phyloP scores from a whole-genome alignment of 2,113 vertebrate species.

The Craseonycteris thonglongyai region DNA sequence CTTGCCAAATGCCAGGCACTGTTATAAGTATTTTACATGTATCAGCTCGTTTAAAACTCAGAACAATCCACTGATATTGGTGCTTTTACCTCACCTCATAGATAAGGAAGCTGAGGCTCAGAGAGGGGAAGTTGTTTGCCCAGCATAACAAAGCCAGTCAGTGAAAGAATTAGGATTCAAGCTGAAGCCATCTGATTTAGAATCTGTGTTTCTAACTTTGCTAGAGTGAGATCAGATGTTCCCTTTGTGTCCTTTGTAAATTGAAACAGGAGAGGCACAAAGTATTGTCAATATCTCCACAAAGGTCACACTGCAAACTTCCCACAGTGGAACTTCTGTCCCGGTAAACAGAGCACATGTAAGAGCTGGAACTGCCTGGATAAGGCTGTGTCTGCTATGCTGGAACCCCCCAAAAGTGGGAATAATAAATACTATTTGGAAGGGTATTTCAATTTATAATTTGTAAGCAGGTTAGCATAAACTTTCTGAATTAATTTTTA shows the following conservation, averaged over 20 bases:
- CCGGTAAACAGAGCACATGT: accelerated
- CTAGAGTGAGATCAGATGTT: not conserved
- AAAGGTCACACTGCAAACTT: not conserved
- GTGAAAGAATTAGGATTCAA: not conserved
- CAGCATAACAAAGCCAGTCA: not conserved
- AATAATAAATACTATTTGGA: not conserved
- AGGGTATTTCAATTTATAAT: not conserved
- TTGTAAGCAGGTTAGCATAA: not conserved
- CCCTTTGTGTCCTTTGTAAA: not conserved
- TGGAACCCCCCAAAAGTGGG: not conserved
- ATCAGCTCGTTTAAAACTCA: not conserved
- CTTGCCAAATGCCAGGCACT: not conserved
- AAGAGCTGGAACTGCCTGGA: not conserved
- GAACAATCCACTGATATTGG: not conserved
- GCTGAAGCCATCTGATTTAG: not conserved
- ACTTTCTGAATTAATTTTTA: not conserved
- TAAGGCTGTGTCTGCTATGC: not conserved
- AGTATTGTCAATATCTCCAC: not conserved
- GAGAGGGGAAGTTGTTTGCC: not conserved
- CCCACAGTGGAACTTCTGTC: not conserved
- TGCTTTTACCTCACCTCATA: not conserved
- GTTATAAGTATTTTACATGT: not conserved
- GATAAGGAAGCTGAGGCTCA: not conserved
- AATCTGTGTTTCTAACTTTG: not conserved
- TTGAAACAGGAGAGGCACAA: not conserved